A percentile compares a stretch with the other conserved stretches of the same genome.
Evolutionary conservation across 2,797 vertebrate species (phyloP).

Genomic region (Emys orbicularis): DNA sequence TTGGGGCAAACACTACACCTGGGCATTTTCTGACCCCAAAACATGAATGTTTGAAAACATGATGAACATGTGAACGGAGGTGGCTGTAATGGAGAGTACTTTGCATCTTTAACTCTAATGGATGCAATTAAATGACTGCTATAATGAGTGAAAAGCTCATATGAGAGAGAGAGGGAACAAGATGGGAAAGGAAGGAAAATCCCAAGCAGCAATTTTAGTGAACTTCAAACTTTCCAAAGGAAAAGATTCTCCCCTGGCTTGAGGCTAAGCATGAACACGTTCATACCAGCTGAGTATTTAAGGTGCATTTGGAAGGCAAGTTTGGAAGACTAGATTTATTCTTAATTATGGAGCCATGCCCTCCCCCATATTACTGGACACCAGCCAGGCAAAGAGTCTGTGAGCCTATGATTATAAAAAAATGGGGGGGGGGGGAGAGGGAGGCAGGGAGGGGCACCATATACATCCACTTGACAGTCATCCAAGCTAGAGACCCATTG

Average conservation of each 20-base stretch:
- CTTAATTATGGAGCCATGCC: background rate
- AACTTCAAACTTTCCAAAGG: constrained; percentile 21
- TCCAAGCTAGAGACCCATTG: rapidly evolving
- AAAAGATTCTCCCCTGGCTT: background rate
- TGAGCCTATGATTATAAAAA: background rate
- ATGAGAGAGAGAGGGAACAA: constrained; percentile 67
- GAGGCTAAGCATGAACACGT: background rate
- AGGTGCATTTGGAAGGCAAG: background rate
- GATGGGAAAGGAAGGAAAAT: constrained; percentile 58
- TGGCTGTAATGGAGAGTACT: constrained; percentile 41
- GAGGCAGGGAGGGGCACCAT: background rate
- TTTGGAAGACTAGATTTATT: background rate
- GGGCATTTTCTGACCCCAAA: constrained; percentile 70
- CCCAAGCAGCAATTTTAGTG: constrained; percentile 6
- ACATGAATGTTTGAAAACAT: constrained; percentile 62
- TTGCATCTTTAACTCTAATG: constrained; percentile 57
- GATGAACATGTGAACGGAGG: constrained; percentile 54
- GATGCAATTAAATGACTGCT: constrained; percentile 51
- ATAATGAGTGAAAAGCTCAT: constrained; percentile 19
- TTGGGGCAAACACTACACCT: constrained; percentile 18
- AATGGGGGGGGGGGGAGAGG: no score
- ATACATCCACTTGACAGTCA: rapidly evolving
- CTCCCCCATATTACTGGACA: rapidly evolving
- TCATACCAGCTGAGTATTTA: background rate
- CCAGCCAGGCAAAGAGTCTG: background rate